Evolutionary conservation across 2,888 invertebrate genomes (phyloP).

Genomic region (Platycheirus albimanus): DNA sequence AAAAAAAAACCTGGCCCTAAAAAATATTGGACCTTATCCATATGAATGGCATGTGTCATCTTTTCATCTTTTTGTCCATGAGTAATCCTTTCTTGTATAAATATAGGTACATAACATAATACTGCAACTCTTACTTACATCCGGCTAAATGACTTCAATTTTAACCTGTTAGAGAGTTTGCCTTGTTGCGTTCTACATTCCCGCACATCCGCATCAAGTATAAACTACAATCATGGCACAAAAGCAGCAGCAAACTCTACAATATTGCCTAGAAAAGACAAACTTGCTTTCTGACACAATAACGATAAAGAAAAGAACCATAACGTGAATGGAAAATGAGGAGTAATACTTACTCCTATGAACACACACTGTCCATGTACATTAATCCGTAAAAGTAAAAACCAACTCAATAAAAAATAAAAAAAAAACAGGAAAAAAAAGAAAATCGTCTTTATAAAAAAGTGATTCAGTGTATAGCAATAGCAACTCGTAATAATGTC

Average conservation of each 20-base stretch:
- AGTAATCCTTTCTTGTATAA: constrained; percentile 28
- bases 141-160: constrained; percentile 52
- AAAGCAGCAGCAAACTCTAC: constrained; percentile 48
- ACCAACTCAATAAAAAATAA: constrained; percentile 16
- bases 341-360: constrained; percentile 23
- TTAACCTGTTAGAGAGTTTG: constrained; percentile 64
- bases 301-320: constrained; percentile 48
- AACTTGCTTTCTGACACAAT: constrained; percentile 60
- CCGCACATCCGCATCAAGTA: constrained; percentile 57
- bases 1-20: too few relatives aligned
- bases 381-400: constrained; percentile 51
- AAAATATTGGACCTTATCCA: not conserved
- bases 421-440: constrained; percentile 2
- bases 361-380: constrained; percentile 24
- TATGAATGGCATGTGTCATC: constrained; percentile 18
- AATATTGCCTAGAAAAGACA: constrained; percentile 40
- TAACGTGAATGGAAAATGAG: constrained; percentile 36
- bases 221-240: constrained; percentile 44
- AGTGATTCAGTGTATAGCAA: constrained; percentile 32
- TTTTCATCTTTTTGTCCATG: not conserved
- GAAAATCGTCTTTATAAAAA: constrained; percentile 31
- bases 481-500: constrained; percentile 42
- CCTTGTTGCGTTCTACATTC: constrained; percentile 57
- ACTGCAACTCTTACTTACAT: constrained; percentile 31
- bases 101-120: not conserved